A percentile compares a stretch with the other conserved stretches of the same genome.
phyloP scores from a whole-genome alignment of 2,888 invertebrate genomes.

The Brenthis ino region DNA sequence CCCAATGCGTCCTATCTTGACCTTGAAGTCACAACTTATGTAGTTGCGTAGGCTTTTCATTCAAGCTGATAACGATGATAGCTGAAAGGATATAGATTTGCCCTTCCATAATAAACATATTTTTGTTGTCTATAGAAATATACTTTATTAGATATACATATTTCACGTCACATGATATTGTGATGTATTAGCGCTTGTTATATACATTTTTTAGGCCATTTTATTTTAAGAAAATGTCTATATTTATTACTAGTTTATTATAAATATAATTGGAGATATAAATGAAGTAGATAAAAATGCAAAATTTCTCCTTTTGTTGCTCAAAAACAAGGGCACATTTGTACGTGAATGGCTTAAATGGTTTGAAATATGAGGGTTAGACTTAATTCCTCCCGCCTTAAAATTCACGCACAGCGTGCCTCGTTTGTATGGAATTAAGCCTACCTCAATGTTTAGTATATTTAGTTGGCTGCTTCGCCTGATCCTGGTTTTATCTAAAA shows the following conservation, averaged over 20 bases:
- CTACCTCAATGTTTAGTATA: conserved; percentile 11
- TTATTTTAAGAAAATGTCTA: too few species aligned
- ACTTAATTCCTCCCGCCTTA: neutral
- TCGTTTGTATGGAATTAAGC: conserved; percentile 6
- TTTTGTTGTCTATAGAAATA: neutral
- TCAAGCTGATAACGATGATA: too few species aligned
- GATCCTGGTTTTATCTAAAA: neutral
- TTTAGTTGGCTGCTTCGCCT: neutral
- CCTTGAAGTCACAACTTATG: conserved; percentile 10
- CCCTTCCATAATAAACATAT: conserved; percentile 5
- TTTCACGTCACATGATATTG: neutral
- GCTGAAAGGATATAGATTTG: conserved; percentile 15
- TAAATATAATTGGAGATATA: neutral
- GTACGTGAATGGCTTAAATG: conserved; percentile 1
- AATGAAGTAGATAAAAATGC: neutral
- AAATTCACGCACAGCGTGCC: neutral
- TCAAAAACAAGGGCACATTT: neutral
- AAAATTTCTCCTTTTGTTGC: neutral
- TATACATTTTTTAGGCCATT: too few species aligned
- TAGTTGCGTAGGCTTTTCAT: conserved; percentile 13
- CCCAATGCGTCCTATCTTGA: conserved; percentile 12
- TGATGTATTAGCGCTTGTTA: neutral
- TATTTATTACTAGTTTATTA: too few species aligned
- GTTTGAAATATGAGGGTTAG: conserved; percentile 13
- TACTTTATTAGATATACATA: neutral